Evolutionary conservation across 2,888 invertebrate genomes (phyloP).

Genomic region (Eupithecia insigniata): DNA sequence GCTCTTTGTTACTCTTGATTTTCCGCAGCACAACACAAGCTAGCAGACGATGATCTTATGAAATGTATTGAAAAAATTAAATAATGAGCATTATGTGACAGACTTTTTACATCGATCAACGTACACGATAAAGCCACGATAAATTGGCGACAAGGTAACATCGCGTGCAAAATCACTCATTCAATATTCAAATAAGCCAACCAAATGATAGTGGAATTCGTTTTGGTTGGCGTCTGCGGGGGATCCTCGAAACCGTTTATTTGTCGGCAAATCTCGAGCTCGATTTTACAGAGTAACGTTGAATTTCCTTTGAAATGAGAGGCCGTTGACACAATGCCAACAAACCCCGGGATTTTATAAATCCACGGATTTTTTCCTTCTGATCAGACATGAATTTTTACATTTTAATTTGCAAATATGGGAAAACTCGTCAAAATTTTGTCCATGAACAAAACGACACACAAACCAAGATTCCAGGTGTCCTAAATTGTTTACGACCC

Average conservation of each 20-base stretch:
- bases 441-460: no score
- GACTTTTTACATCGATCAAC: constrained; percentile 1
- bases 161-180: constrained; percentile 12
- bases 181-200: constrained; percentile 14
- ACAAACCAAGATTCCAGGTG: no score
- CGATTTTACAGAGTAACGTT: background rate
- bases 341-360: background rate
- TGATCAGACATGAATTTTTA: background rate
- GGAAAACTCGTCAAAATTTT: background rate
- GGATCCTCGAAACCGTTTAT: constrained; percentile 12
- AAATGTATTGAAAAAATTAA: background rate
- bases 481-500: background rate
- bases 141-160: constrained; percentile 4
- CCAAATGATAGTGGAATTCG: constrained; percentile 18
- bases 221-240: constrained; percentile 16
- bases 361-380: background rate
- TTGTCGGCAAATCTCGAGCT: background rate
- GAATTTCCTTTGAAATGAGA: constrained; percentile 3
- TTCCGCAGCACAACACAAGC: background rate
- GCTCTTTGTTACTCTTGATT: background rate
- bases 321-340: background rate
- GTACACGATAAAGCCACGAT: background rate
- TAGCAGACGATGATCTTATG: background rate
- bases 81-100: background rate
- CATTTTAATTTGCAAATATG: background rate